These are phyloP conservation scores for Prunella fulvescens DNA, from an alignment of 2,113 vertebrate species.

Conservation along the genomic window DNA sequence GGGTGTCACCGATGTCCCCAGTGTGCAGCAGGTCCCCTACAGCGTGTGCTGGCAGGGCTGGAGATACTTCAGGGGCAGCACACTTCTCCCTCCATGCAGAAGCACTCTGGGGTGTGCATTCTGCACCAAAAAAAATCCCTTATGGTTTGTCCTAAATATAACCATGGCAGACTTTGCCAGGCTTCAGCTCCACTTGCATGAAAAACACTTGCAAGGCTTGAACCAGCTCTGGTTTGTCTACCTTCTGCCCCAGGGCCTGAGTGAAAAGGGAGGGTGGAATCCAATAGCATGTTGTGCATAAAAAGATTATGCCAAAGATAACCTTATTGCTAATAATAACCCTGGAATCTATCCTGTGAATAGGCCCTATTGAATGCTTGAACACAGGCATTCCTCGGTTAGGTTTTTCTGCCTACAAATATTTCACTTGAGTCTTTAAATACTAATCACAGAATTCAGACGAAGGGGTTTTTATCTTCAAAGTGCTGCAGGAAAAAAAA, in stretches of 20 bases:
- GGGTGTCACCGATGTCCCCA: neutral
- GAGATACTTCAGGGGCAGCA: neutral
- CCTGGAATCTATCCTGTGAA: slow-evolving; percentile 52
- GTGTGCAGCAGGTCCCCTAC: accelerated
- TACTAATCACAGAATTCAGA: slow-evolving; percentile 52
- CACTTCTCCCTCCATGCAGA: accelerated
- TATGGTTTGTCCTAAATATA: neutral
- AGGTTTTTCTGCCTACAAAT: slow-evolving; percentile 50
- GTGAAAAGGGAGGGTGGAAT: slow-evolving; percentile 10
- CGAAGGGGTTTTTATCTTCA: slow-evolving; percentile 51
- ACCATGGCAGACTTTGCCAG: neutral
- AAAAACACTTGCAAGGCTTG: slow-evolving; percentile 1
- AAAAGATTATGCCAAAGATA: slow-evolving; percentile 59
- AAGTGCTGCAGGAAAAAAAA: slow-evolving; percentile 16
- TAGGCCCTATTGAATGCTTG: slow-evolving; percentile 25
- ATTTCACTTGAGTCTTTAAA: slow-evolving; percentile 36
- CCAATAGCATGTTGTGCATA: slow-evolving; percentile 35
- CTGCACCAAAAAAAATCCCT: neutral
- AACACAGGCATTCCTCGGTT: slow-evolving; percentile 62
- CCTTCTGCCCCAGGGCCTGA: slow-evolving; percentile 7
- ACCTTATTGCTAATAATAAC: slow-evolving; percentile 67
- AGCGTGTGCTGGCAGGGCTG: neutral
- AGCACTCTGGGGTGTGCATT: accelerated
- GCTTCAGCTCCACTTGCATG: neutral
- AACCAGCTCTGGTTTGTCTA: slow-evolving; percentile 23